Percentiles rank a stretch among this genome's conserved stretches.
Conservation (phyloP, 2,888 invertebrate species). For the Cryptus armator region DNA sequence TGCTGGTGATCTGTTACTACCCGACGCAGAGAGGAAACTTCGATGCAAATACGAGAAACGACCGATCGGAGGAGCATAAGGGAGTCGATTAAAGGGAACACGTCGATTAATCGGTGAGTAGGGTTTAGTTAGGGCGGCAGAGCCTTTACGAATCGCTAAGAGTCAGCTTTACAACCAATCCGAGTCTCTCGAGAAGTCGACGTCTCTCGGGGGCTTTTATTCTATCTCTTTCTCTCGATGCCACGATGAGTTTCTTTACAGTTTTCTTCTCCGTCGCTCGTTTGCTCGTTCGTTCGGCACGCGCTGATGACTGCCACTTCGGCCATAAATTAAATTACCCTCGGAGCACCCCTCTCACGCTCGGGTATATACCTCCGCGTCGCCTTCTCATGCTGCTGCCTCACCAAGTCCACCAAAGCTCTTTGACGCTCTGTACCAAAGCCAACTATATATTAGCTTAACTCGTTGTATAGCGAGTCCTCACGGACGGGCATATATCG, state of each 20-base stretch:
- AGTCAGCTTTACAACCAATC: constrained; percentile 5
- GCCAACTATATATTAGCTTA: constrained; percentile 39
- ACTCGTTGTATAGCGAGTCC: constrained; percentile 29
- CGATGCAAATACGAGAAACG: not conserved
- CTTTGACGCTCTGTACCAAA: constrained; percentile 38
- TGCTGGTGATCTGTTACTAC: constrained; percentile 9
- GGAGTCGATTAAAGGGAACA: constrained; percentile 30
- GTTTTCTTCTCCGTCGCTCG: constrained; percentile 21
- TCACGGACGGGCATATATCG: constrained; percentile 70
- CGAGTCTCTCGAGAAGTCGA: constrained; percentile 5
- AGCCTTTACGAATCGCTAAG: constrained; percentile 9
- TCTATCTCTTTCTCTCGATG: constrained; percentile 10
- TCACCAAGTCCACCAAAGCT: constrained; percentile 20
- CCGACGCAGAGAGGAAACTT: not conserved
- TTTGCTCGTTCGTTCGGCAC: constrained; percentile 71
- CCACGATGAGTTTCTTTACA: constrained; percentile 4
- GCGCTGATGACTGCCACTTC: constrained; percentile 74
- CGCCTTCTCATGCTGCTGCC: constrained; percentile 18
- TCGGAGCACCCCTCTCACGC: constrained; percentile 52
- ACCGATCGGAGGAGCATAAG: not conserved
- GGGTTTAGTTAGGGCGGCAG: constrained; percentile 9
- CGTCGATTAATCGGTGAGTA: constrained; percentile 34
- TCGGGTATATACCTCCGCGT: constrained; percentile 47
- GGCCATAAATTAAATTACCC: constrained; percentile 75
- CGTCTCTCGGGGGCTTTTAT: not conserved